phyloP scores from a whole-genome alignment of 2,888 invertebrate species.

The Diplolepis rosae region DNA sequence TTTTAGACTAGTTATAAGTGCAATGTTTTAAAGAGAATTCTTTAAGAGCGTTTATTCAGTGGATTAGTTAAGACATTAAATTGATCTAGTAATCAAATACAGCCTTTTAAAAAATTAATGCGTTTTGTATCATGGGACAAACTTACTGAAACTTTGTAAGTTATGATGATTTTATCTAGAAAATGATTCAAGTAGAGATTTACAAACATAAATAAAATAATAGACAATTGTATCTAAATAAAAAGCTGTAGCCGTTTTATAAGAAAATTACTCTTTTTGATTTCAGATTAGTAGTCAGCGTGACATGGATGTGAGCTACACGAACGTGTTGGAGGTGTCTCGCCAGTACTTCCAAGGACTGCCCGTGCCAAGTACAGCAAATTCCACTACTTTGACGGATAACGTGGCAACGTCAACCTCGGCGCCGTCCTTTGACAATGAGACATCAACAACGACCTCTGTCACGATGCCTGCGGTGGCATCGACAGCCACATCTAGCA shows the following conservation, averaged over 20 bases:
- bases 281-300: constrained; percentile 70
- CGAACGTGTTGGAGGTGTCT: constrained; percentile 88
- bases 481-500: constrained; percentile 36
- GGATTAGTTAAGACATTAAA: not conserved
- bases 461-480: constrained; percentile 38
- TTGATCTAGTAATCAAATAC: not conserved
- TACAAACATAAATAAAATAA: no score
- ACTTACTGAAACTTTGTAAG: not conserved
- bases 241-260: not conserved
- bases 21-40: constrained; percentile 8
- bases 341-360: constrained; percentile 89
- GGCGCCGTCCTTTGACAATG: constrained; percentile 48
- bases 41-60: not conserved
- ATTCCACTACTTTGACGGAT: constrained; percentile 63
- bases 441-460: constrained; percentile 39
- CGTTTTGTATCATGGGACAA: not conserved
- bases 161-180: not conserved
- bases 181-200: no score
- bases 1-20: no score
- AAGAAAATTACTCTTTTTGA: constrained; percentile 25
- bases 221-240: no score
- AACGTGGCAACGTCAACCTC: constrained; percentile 47
- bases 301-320: constrained; percentile 86
- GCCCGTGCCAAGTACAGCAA: constrained; percentile 78
- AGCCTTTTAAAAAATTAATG: not conserved